These are phyloP conservation scores for Reticulitermes lucifugus DNA, from an alignment of 2,888 invertebrate genomes.

Conservation along the genomic window DNA sequence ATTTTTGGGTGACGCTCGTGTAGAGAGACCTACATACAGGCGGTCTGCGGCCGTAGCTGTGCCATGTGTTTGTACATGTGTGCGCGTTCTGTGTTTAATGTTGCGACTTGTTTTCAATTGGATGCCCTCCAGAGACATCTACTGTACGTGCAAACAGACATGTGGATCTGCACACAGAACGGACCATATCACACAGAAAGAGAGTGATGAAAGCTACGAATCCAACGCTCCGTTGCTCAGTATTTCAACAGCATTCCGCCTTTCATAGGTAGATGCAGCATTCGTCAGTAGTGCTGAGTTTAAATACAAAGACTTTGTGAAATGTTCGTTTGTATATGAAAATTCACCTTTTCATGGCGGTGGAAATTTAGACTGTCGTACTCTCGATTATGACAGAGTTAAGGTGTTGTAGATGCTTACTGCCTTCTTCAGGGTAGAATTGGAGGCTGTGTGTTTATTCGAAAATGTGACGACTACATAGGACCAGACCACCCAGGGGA, in stretches of 20 bases:
- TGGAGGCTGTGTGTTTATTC: too few species aligned
- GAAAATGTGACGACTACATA: too few species aligned
- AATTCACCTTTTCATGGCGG: too few species aligned
- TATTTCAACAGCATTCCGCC: neutral
- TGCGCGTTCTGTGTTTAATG: slow-evolving; percentile 26
- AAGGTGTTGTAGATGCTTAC: too few species aligned
- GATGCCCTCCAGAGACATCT: slow-evolving; percentile 37
- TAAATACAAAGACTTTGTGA: neutral
- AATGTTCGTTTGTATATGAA: too few species aligned
- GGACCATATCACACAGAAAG: neutral
- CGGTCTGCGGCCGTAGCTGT: slow-evolving; percentile 9
- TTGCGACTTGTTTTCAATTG: slow-evolving; percentile 43
- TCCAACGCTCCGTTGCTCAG: slow-evolving; percentile 33
- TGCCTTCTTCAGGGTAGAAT: too few species aligned
- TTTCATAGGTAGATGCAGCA: neutral
- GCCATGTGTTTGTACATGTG: slow-evolving; percentile 33
- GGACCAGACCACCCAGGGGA: too few species aligned
- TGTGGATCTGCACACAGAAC: slow-evolving; percentile 9
- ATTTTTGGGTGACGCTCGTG: neutral
- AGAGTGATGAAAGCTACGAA: slow-evolving; percentile 27
- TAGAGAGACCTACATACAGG: neutral
- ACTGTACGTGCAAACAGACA: slow-evolving; percentile 34
- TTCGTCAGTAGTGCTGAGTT: neutral
- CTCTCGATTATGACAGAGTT: too few species aligned
- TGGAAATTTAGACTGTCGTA: too few species aligned